These are phyloP conservation scores for Corythaixoides concolor DNA, from an alignment of 2,113 vertebrate genomes.

Conservation along the genomic window DNA sequence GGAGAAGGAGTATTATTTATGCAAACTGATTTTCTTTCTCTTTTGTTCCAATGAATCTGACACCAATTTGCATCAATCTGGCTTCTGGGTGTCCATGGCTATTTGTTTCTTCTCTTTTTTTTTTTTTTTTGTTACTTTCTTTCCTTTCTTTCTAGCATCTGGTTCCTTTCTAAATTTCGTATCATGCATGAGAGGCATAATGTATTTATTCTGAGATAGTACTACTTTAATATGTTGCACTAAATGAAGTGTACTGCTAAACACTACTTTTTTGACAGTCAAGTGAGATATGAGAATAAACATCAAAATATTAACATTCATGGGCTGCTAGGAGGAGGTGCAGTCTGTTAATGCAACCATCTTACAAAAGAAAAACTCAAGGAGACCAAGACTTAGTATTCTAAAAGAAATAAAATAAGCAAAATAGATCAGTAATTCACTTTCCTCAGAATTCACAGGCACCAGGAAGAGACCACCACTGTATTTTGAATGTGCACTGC, in stretches of 20 bases:
- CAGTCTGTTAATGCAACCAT: background rate
- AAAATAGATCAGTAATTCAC: constrained; percentile 21
- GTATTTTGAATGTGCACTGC: constrained; percentile 5
- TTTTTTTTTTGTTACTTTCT: background rate
- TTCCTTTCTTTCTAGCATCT: background rate
- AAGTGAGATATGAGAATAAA: background rate
- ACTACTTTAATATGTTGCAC: background rate
- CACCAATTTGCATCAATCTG: background rate
- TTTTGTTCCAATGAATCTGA: background rate
- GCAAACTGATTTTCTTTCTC: background rate
- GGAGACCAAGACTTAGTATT: background rate
- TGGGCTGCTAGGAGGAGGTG: background rate
- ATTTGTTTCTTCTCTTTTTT: background rate
- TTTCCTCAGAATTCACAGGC: background rate
- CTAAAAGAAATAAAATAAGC: background rate
- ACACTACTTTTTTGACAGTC: background rate
- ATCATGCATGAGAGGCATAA: background rate
- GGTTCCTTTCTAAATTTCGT: background rate
- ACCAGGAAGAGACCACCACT: background rate
- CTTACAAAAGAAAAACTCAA: background rate
- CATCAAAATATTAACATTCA: background rate
- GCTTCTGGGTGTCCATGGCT: background rate
- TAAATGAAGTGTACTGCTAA: constrained; percentile 9
- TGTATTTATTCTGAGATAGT: background rate
- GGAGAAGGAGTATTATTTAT: background rate